Percentiles rank a stretch among this genome's conserved stretches.
phyloP scores from a whole-genome alignment of 2,888 invertebrate genomes.

The Pogonocherus hispidulus region DNA sequence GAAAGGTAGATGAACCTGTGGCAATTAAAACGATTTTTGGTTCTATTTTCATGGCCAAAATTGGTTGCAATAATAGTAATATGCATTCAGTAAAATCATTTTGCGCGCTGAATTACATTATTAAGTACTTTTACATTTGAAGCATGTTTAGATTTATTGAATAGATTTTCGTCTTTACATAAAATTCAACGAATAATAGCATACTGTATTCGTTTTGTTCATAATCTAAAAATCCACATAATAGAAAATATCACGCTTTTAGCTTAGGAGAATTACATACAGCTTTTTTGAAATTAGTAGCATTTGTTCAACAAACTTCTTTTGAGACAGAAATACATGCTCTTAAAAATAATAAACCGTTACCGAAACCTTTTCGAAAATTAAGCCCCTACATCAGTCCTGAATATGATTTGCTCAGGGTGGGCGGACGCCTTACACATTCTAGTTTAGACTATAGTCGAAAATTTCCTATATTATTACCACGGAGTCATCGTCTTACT shows the following conservation, averaged over 20 bases:
- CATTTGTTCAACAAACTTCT: background rate
- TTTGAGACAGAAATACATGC: background rate
- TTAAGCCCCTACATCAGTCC: background rate
- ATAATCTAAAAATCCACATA: too few relatives aligned
- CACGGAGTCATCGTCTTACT: background rate
- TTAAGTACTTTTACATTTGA: background rate
- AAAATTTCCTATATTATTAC: background rate
- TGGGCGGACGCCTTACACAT: background rate
- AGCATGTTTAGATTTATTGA: too few relatives aligned
- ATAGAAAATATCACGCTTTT: too few relatives aligned
- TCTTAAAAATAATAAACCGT: background rate
- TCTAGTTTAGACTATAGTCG: background rate
- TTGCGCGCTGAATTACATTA: background rate
- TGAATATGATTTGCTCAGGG: background rate
- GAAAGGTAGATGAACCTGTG: background rate
- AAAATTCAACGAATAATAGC: too few relatives aligned
- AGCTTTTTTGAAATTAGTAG: too few relatives aligned
- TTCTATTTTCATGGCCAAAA: background rate
- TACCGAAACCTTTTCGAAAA: background rate
- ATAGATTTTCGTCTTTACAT: too few relatives aligned
- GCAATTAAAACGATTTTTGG: background rate
- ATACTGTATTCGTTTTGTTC: too few relatives aligned
- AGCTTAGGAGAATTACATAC: too few relatives aligned
- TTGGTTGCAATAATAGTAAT: background rate
- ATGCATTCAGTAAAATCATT: background rate